Base-by-base conservation (phyloP, 1,140 invertebrate species). In the Sycobia sp. region DNA sequence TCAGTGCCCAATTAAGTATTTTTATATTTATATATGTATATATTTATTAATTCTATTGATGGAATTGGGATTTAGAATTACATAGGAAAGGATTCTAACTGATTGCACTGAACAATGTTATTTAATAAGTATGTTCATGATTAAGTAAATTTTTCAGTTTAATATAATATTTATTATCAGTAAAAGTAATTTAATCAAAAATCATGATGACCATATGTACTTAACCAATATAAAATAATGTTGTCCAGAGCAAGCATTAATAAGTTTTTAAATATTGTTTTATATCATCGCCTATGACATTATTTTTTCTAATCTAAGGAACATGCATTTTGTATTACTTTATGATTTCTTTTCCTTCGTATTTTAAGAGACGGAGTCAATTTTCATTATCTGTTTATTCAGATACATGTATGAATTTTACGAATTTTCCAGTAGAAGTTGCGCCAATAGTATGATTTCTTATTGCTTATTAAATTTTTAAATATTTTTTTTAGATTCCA, bases 1-100 rank as follows among this genome's bases (percentile, higher is more conserved):
- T 32, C 20, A 44, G 29, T 27, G 51, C 34, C 76, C 75, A 67
- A 59, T n/a, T n/a, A n/a, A n/a, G 54, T 70, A 47, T 61, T 27
- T 25, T 36, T 16, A 58, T 16, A 39, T 54, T n/a, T 55, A 43
- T 36, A 39, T 54, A 54, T 55, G 9, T 16, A 13, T 41, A 29
- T 43, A 18, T 29, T 25, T 23, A 2, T 47, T 14, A 23, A 14
- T 49, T 49, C 23, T 49, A 22, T 39, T 7, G 20, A 20, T 16
- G 59, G 50, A 46, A 23, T 10, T 44, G 34, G 41, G 54, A 51
- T 47, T 25, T 41, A 29, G 43, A 22, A 23, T 47, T 29, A 18
- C 25, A 9, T 18, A 39, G 22, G 20, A 58, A 3, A 36, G 20
- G 50, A 54, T 61, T 18, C 18, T 50, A 36, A 9, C 18, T 18